These are phyloP conservation scores for Darevskia nairensis DNA, from an alignment of 2,797 vertebrate genomes.

Conservation along the genomic window DNA sequence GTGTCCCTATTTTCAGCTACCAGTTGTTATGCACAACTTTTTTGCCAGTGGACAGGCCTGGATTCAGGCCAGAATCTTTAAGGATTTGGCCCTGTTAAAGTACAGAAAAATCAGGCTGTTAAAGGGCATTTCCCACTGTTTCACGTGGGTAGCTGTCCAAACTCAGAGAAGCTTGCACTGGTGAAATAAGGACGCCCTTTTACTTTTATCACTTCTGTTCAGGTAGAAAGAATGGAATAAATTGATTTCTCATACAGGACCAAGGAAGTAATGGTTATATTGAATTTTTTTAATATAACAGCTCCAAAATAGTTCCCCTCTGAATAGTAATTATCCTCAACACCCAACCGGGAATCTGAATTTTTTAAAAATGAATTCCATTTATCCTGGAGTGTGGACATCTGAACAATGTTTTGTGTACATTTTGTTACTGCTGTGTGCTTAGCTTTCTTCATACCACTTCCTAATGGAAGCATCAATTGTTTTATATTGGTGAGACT, in stretches of 20 bases:
- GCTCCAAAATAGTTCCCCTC: no score
- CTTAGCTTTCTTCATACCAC: neutral
- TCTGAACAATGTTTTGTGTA: neutral
- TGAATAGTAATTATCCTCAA: no score
- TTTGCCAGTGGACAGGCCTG: conserved; percentile 46
- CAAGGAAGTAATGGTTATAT: neutral
- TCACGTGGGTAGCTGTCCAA: neutral
- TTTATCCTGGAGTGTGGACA: neutral
- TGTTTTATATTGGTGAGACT: neutral
- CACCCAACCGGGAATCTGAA: no score
- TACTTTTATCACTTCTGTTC: neutral
- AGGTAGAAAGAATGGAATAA: conserved; percentile 7
- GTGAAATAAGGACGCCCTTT: conserved; percentile 10
- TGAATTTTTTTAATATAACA: neutral
- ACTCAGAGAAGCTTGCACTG: neutral
- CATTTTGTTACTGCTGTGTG: neutral
- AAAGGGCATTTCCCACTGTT: neutral
- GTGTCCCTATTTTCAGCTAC: neutral
- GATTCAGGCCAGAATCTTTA: conserved; percentile 37
- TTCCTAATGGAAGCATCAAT: neutral
- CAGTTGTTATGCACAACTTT: conserved; percentile 14
- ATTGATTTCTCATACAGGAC: neutral
- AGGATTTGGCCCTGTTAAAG: rapidly evolving
- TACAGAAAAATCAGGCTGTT: neutral
- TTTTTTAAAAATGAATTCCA: neutral